Evolutionary conservation across 2,888 invertebrate genomes (phyloP).

Genomic region (Pollenia griseotomentosa): DNA sequence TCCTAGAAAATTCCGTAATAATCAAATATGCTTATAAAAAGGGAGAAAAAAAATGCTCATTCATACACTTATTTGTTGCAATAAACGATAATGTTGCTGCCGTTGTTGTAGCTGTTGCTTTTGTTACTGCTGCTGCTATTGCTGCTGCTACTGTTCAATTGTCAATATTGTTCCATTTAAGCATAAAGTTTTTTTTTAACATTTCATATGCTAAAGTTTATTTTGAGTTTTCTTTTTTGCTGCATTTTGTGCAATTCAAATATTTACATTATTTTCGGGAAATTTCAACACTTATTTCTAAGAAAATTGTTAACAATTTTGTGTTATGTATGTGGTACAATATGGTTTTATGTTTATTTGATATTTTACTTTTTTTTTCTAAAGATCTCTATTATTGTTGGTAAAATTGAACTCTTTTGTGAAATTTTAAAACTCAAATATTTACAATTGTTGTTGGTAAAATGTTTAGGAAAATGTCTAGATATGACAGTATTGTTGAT

Average conservation of each 20-base stretch:
- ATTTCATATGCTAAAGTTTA: slow-evolving; percentile 30
- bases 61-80: slow-evolving; percentile 23
- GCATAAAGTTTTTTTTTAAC: not conserved
- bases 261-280: slow-evolving; percentile 34
- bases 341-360: slow-evolving; percentile 16
- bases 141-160: slow-evolving; percentile 16
- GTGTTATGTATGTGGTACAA: not conserved
- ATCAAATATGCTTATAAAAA: slow-evolving; percentile 18
- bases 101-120: not conserved
- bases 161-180: slow-evolving; percentile 33
- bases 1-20: slow-evolving; percentile 27
- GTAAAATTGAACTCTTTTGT: not conserved
- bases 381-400: not conserved
- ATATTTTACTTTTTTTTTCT: not conserved
- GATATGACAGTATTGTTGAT: no score
- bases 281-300: slow-evolving; percentile 51
- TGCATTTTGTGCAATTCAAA: not conserved
- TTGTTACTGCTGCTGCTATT: not conserved
- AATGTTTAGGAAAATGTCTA: no score
- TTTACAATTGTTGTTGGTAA: not conserved
- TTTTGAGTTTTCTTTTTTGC: not conserved
- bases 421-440: slow-evolving; percentile 8
- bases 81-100: slow-evolving; percentile 27
- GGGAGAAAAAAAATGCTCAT: slow-evolving; percentile 6
- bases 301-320: slow-evolving; percentile 35